Base-by-base conservation (phyloP, 2,797 vertebrate genomes). In the Cryptoblepharus egeriae region DNA sequence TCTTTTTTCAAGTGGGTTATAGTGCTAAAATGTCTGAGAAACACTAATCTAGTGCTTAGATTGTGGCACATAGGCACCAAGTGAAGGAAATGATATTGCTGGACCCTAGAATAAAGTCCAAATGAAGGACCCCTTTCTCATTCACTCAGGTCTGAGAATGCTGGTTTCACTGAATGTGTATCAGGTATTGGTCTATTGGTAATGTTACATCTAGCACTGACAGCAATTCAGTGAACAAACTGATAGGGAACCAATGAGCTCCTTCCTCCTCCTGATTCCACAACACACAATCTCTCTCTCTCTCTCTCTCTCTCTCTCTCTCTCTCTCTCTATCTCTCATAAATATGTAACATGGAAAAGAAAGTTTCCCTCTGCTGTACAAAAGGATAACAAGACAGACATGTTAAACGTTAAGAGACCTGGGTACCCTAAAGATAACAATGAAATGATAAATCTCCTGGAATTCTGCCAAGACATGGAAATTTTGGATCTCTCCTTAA, bases 381-480 rank as follows among this genome's bases (percentile, higher is more conserved):
- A 81, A 71, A 87, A 88, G 64, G 63, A 69, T 45, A 87, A 73
- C 73, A 87, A 85, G 77, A 55, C 35, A 83, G 78, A 45, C n/a
- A 77, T 55, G 58, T 2, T 26, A 84, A 83, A 0, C 80, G 35
- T 49, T 85, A 37, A 88, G n/a, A 85, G 84, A 76, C 11, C 24
- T 68, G 52, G 55, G 18, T 1, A 13, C 52, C 80, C 82, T 49
- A 35, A 60, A 65, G 30, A 16, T 63, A 68, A 74, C 30, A 78
- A 75, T 39, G 0, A 75, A 79, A 69, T 20, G 0, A 82, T 74
- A 84, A 80, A 87, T 81, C 77, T 68, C 24, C 55, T 68, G 18
- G 74, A 60, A 64, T 81, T 72, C 11, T n/a, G 24, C 37, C 42
- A 72, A 57, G 1, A 74, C 76, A 65, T 81, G 73, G 60, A 83